These are phyloP conservation scores for Caenorhabditis panamensis DNA, from an alignment of 2,888 invertebrate genomes.

Conservation along the genomic window DNA sequence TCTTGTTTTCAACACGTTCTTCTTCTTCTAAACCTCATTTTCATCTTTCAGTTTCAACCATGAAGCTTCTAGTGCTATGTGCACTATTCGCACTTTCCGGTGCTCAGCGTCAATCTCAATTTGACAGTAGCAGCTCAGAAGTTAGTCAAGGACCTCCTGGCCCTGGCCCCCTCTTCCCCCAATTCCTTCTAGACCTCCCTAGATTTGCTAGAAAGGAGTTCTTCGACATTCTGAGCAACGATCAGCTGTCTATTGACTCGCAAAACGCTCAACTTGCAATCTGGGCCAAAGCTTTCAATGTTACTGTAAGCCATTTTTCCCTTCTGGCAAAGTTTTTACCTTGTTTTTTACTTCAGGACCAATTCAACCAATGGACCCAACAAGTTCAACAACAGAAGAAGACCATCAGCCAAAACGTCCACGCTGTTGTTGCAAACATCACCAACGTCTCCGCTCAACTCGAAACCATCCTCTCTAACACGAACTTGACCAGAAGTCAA, in stretches of 20 bases:
- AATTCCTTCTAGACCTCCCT: constrained; percentile 44
- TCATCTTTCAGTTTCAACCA: background rate
- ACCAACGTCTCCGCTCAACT: constrained; percentile 43
- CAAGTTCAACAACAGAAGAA: constrained; percentile 51
- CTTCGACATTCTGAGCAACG: constrained; percentile 54
- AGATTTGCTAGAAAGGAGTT: constrained; percentile 51
- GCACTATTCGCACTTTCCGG: constrained; percentile 7
- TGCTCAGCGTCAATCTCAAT: constrained; percentile 14
- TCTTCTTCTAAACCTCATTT: background rate
- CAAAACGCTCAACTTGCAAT: constrained; percentile 46
- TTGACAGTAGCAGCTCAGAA: constrained; percentile 8
- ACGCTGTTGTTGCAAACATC: constrained; percentile 51
- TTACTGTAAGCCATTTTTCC: constrained; percentile 25
- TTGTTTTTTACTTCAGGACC: constrained; percentile 22
- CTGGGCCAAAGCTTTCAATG: constrained; percentile 59
- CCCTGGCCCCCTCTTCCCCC: constrained; percentile 39
- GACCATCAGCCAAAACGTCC: constrained; percentile 34
- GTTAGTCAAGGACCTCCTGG: background rate
- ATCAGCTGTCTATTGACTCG: constrained; percentile 33
- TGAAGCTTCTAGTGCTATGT: constrained; percentile 32
- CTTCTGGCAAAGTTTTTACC: background rate
- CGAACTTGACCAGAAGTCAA: constrained; percentile 37
- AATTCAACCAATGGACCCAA: constrained; percentile 47
- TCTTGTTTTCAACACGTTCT: too few species aligned
- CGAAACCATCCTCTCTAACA: constrained; percentile 45